Evolutionary conservation across 2,113 vertebrate genomes (phyloP).

Genomic region (Onychostoma macrolepis): DNA sequence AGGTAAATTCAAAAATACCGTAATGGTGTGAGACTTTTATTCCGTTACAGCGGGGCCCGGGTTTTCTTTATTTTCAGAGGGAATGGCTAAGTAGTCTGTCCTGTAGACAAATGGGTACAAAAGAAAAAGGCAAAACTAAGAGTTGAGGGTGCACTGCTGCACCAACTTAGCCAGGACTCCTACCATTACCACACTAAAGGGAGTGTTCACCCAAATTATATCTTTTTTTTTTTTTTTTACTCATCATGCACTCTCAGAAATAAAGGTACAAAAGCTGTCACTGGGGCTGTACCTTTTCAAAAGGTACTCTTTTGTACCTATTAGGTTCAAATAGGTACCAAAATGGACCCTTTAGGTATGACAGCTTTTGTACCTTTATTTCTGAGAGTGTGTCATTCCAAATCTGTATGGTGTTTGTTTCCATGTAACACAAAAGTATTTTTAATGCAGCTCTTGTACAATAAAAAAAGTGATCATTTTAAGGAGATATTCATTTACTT

Average conservation of each 20-base stretch:
- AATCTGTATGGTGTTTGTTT: not conserved
- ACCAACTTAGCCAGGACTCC: slow-evolving; percentile 8
- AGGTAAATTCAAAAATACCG: slow-evolving; percentile 74
- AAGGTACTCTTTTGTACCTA: too few species aligned
- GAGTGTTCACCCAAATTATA: not conserved
- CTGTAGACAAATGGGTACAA: slow-evolving; percentile 73
- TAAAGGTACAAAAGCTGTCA: too few species aligned
- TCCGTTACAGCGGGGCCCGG: slow-evolving; percentile 85
- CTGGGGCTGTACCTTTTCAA: too few species aligned
- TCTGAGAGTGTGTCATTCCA: not conserved
- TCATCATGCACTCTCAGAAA: too few species aligned
- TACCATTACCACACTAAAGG: not conserved
- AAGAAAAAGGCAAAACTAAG: slow-evolving; percentile 64
- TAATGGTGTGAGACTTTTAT: slow-evolving; percentile 74
- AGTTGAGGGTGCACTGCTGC: slow-evolving; percentile 30
- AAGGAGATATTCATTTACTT: too few species aligned
- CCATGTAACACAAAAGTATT: not conserved
- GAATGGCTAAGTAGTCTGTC: slow-evolving; percentile 95
- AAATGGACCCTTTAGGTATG: too few species aligned
- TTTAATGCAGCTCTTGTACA: not conserved
- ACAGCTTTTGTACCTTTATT: too few species aligned
- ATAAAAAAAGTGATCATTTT: not conserved
- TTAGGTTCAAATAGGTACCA: too few species aligned
- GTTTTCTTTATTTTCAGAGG: slow-evolving; percentile 93
- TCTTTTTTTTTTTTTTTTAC: not conserved